Percentiles rank a stretch among this genome's conserved stretches.
These are phyloP conservation scores for Heterotis niloticus DNA, from an alignment of 2,113 vertebrate genomes.

Conservation along the genomic window DNA sequence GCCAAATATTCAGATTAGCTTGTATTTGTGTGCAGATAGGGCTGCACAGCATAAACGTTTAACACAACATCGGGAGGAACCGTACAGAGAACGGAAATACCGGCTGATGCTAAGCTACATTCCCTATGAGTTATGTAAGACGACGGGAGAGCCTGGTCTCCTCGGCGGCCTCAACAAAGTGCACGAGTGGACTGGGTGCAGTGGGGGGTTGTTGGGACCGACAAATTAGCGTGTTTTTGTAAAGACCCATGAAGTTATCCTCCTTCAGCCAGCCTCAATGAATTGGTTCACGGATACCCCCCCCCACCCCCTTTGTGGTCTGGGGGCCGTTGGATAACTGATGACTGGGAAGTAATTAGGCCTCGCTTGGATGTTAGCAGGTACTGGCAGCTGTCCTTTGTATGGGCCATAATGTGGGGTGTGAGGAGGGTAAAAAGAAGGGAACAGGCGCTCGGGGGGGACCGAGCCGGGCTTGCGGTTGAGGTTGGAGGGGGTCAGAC, in stretches of 20 bases:
- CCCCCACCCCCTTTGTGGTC: conserved; percentile 37
- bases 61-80: not conserved
- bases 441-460: not conserved
- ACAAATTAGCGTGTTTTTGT: conserved; percentile 39
- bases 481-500: conserved; percentile 31
- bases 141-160: not conserved
- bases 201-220: conserved; percentile 28
- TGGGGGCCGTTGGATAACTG: conserved; percentile 43
- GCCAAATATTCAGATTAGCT: no score
- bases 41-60: no score
- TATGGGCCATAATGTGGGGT: conserved; percentile 32
- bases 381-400: conserved; percentile 49
- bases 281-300: conserved; percentile 35
- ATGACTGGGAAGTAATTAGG: conserved; percentile 54
- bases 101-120: not conserved
- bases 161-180: conserved; percentile 4
- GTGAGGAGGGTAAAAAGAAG: not conserved
- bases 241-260: conserved; percentile 46
- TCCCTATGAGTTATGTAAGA: not conserved
- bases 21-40: no score
- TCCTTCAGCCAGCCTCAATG: conserved; percentile 32
- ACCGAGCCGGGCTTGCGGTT: not conserved
- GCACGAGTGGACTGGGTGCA: not conserved
- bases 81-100: not conserved
- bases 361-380: conserved; percentile 48